Conservation (phyloP, 2,888 invertebrate species). For the Xanthia togata region DNA sequence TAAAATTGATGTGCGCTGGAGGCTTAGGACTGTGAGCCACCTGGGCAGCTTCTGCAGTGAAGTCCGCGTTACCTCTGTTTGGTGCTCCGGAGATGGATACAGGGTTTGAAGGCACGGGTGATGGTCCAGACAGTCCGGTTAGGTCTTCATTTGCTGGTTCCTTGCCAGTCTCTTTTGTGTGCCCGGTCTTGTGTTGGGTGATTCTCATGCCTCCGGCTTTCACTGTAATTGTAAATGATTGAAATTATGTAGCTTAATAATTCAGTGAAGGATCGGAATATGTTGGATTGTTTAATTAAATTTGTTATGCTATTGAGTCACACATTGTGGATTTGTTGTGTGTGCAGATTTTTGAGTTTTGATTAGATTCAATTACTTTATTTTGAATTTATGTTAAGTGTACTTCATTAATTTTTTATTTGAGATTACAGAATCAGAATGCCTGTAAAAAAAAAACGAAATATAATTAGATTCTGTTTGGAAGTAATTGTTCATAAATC, state of each 20-base stretch:
- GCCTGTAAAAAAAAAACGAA: neutral
- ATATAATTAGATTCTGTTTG: neutral
- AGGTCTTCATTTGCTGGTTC: slow-evolving; percentile 92
- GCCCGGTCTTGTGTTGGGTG: slow-evolving; percentile 95
- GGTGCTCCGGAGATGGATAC: slow-evolving; percentile 94
- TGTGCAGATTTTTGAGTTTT: neutral
- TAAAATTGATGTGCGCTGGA: slow-evolving; percentile 91
- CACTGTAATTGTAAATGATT: slow-evolving; percentile 87
- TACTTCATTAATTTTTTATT: neutral
- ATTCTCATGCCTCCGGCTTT: slow-evolving; percentile 98
- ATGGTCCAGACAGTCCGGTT: slow-evolving; percentile 93
- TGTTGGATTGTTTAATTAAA: neutral
- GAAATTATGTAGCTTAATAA: neutral
- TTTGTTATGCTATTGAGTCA: slow-evolving; percentile 1
- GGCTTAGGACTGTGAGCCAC: slow-evolving; percentile 95
- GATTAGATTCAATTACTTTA: neutral
- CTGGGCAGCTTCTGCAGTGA: slow-evolving; percentile 96
- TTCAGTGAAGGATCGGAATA: neutral
- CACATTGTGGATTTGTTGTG: neutral
- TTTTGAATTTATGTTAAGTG: neutral
- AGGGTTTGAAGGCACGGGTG: slow-evolving; percentile 94
- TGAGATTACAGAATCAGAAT: neutral
- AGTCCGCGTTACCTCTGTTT: slow-evolving; percentile 94
- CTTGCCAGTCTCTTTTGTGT: slow-evolving; percentile 90
- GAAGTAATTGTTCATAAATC: neutral